Evolutionary conservation across 2,113 vertebrate species (phyloP).

Genomic region (Greenwoodochromis staneri): DNA sequence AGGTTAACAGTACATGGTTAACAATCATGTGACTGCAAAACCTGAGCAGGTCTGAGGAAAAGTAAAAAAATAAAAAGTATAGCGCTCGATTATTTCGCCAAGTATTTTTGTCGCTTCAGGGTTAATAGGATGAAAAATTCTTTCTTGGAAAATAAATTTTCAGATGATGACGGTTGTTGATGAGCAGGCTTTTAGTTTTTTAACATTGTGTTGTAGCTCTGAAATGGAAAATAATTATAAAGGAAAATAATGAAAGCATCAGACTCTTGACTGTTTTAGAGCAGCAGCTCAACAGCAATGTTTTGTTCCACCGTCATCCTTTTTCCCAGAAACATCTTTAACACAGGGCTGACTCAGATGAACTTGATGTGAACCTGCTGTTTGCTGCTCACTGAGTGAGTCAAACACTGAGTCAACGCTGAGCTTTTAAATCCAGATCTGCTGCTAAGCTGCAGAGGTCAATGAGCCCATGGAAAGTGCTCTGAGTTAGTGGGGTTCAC

Average conservation of each 20-base stretch:
- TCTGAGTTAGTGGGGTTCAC: not conserved
- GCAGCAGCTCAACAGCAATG: not conserved
- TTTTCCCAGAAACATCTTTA: not conserved
- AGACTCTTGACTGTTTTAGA: not conserved
- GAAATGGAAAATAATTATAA: not conserved
- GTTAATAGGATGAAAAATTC: not conserved
- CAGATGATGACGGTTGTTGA: not conserved
- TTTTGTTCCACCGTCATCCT: not conserved
- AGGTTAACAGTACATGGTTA: not conserved
- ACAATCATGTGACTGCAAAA: not conserved
- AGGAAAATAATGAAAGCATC: not conserved
- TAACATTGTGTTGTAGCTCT: not conserved
- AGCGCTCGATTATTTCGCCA: not conserved
- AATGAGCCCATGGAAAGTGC: not conserved
- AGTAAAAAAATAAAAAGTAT: not conserved
- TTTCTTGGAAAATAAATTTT: not conserved
- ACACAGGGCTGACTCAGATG: not conserved
- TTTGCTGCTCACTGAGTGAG: not conserved
- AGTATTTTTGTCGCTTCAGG: not conserved
- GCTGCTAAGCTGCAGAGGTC: not conserved
- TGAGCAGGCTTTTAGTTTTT: not conserved
- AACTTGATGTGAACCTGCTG: not conserved
- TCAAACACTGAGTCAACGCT: not conserved
- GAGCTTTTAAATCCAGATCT: not conserved
- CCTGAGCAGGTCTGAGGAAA: not conserved